Base-by-base conservation (phyloP, 2,113 vertebrate genomes). In the Enhydra lutris region DNA sequence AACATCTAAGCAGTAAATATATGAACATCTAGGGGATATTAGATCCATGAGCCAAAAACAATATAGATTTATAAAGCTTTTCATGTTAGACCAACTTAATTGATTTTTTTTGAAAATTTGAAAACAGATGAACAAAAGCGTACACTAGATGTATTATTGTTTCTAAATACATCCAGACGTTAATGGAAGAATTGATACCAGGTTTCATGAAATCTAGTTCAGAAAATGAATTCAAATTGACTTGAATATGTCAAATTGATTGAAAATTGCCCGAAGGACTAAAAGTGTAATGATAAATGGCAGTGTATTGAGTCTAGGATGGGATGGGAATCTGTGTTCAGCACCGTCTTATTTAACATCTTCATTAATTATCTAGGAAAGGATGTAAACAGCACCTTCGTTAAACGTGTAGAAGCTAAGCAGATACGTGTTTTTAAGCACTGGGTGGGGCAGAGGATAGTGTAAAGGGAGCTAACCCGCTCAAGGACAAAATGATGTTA, bases 181-280 rank as follows among this genome's bases (percentile, higher is more conserved):
- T 91, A 96, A 69, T 95, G 92, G n/a, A 96, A 86, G 92, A 89
- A 91, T 59, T 91, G 96, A 71, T 95, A 89, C 81, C 26, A 50
- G 85, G 81, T 74, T 79, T 96, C 81, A 45, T 86, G 90, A 95
- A 97, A 96, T 95, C 23, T 88, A 80, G 88, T 92, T 95, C 23
- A 91, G 96, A 96, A 92, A 98, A 97, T 97, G 92, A 97, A 97
- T 93, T 96, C 94, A 91, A 24, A 97, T 96, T 91, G 95, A 96
- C 92, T 89, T 12, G 36, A 82, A 94, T 91, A 86, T 97, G 97
- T 98, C 98, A 96, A 17, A 96, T 97, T 97, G 97, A 98, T 98
- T 98, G 97, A 97, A 98, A 96, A 96, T 78, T 93, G 96, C 97
- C 97, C 13, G 71, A 85, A 97, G 95, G 94, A 67, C 76, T 61